A percentile compares a stretch with the other conserved stretches of the same genome.
These are phyloP conservation scores for Phenganax marumi DNA, from an alignment of 92 coral and sea anemone genomes.

Conservation along the genomic window DNA sequence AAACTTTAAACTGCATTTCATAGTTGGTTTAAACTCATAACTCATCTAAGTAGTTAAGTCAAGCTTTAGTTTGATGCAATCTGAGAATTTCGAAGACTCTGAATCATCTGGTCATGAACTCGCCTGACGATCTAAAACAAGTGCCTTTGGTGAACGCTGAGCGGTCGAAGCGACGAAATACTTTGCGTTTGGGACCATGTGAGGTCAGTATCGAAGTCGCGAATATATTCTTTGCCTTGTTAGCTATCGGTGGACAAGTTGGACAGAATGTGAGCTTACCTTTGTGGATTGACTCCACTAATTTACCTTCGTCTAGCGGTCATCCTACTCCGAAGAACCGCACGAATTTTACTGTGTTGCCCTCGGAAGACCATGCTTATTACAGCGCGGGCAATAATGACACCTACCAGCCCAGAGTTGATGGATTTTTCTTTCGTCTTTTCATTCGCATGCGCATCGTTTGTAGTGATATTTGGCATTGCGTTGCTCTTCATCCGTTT, in stretches of 20 bases:
- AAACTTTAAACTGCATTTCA: no score
- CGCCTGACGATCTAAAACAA: no score
- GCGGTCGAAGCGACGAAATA: no score
- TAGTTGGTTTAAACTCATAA: no score
- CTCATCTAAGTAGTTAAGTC: no score
- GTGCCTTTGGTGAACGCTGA: no score
- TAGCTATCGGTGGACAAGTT: slow-evolving; percentile 62
- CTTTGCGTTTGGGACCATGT: neutral
- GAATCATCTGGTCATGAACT: no score
- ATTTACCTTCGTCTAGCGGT: neutral
- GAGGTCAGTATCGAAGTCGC: slow-evolving; percentile 55
- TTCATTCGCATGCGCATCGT: slow-evolving; percentile 64
- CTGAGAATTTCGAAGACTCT: no score
- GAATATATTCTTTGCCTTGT: slow-evolving; percentile 58
- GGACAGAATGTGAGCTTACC: slow-evolving; percentile 71
- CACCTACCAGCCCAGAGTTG: slow-evolving; percentile 41
- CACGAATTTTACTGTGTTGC: no score
- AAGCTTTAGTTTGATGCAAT: no score
- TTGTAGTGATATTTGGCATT: slow-evolving; percentile 74
- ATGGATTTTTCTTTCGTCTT: slow-evolving; percentile 73
- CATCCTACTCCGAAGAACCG: neutral
- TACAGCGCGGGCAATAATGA: neutral
- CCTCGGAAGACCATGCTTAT: neutral
- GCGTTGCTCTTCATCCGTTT: slow-evolving; percentile 3
- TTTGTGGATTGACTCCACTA: slow-evolving; percentile 77